These are phyloP conservation scores for Ctenomys sociabilis DNA, from an alignment of 2,113 vertebrate species.

Conservation along the genomic window DNA sequence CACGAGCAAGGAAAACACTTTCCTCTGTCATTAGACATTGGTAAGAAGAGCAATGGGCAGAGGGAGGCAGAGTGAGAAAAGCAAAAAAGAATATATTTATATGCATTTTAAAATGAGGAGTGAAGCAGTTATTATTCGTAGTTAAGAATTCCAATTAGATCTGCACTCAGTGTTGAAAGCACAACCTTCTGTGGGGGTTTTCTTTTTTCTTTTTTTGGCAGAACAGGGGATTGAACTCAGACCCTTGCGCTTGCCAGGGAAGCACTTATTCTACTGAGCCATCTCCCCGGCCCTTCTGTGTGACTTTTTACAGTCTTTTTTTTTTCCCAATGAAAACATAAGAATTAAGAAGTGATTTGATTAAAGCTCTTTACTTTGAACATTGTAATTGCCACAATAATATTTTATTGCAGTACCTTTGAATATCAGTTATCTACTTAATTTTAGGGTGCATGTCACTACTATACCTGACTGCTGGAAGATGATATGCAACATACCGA, in stretches of 20 bases:
- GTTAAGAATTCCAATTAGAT: constrained; percentile 52
- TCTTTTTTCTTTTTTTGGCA: constrained; percentile 43
- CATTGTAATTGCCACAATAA: constrained; percentile 52
- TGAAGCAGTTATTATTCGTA: constrained; percentile 54
- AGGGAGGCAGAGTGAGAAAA: background rate
- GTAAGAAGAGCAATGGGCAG: constrained; percentile 10
- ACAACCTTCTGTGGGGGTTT: constrained; percentile 55
- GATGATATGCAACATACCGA: constrained; percentile 32
- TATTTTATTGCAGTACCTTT: constrained; percentile 65
- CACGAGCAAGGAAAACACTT: background rate
- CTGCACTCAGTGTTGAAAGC: constrained; percentile 46
- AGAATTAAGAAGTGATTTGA: constrained; percentile 56
- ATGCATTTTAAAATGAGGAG: constrained; percentile 48
- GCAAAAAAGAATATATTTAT: constrained; percentile 13
- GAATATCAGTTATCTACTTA: constrained; percentile 60
- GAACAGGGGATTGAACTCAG: no score
- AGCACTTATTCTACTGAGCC: no score
- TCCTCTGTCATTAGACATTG: constrained; percentile 36
- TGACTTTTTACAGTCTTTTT: constrained; percentile 56
- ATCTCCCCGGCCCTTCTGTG: no score
- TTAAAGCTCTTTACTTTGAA: constrained; percentile 67
- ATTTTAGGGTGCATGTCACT: constrained; percentile 57
- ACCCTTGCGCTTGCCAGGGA: no score
- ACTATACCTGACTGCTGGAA: constrained; percentile 41
- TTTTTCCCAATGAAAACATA: constrained; percentile 63